A percentile compares a stretch with the other conserved stretches of the same genome.
These are phyloP conservation scores for Drosophila paulistorum DNA, from an alignment of 1,140 invertebrate species.

Conservation along the genomic window DNA sequence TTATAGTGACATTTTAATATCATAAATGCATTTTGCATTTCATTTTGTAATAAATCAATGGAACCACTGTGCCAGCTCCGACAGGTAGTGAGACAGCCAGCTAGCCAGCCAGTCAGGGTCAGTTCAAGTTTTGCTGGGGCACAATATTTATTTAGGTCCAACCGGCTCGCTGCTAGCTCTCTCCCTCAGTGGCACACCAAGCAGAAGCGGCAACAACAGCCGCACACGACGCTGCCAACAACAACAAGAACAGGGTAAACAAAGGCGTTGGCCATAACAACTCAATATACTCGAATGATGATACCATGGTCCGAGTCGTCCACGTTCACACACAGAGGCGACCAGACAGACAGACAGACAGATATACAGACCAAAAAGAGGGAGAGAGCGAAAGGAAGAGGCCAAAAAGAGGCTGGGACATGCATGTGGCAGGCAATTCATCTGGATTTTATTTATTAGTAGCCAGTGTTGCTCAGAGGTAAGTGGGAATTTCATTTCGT, in stretches of 20 bases:
- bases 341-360: constrained; percentile 11
- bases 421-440: constrained; percentile 22
- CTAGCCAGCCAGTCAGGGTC: constrained; percentile 40
- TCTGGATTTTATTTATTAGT: constrained; percentile 55
- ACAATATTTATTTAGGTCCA: constrained; percentile 72
- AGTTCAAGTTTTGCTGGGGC: constrained; percentile 41
- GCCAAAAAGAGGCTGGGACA: not conserved
- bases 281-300: constrained; percentile 65
- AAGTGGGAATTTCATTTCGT: no score
- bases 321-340: constrained; percentile 23
- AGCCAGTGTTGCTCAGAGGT: constrained; percentile 23
- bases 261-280: constrained; percentile 80
- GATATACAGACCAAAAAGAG: constrained; percentile 2
- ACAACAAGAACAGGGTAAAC: constrained; percentile 61
- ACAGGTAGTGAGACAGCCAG: no score
- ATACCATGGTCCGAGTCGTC: constrained; percentile 3
- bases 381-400: constrained; percentile 9
- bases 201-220: constrained; percentile 40
- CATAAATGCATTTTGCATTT: constrained; percentile 3
- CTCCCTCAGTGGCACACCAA: constrained; percentile 34
- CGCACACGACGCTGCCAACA: constrained; percentile 67
- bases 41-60: not conserved
- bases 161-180: constrained; percentile 51
- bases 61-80: constrained; percentile 36
- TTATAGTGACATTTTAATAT: not conserved